Conservation (phyloP, 2,888 invertebrate species). For the Petrolisthes cinctipes region DNA sequence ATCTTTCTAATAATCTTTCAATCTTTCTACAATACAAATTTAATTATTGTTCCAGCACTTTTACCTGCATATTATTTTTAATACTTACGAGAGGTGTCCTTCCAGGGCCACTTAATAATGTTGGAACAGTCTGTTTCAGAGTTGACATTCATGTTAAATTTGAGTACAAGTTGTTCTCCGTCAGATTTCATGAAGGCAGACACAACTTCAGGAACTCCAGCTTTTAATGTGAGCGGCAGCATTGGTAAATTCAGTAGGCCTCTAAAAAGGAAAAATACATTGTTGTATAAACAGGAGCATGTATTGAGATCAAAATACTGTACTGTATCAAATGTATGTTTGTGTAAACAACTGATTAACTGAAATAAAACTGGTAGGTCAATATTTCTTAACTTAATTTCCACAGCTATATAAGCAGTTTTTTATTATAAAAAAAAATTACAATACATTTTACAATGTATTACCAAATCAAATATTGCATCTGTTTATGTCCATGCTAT, state of each 20-base stretch:
- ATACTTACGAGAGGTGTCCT: conserved; percentile 31
- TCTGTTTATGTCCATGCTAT: too few species aligned
- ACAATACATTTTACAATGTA: too few species aligned
- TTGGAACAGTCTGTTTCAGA: conserved; percentile 28
- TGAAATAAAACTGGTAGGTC: too few species aligned
- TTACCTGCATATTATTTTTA: background rate
- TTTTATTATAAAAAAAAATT: too few species aligned
- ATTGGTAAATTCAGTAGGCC: background rate
- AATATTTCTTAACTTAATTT: too few species aligned
- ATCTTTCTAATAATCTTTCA: too few species aligned
- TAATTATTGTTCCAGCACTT: background rate
- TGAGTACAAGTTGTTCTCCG: conserved; percentile 54
- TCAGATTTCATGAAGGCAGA: conserved; percentile 49
- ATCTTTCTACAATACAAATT: background rate
- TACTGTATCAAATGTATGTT: too few species aligned
- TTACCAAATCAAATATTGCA: too few species aligned
- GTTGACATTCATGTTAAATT: conserved; percentile 65
- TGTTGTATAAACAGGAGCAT: too few species aligned
- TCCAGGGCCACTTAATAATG: conserved; percentile 46
- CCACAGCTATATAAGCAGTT: too few species aligned
- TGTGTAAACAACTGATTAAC: too few species aligned
- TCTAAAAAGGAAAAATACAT: background rate
- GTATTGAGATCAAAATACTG: too few species aligned
- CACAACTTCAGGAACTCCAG: conserved; percentile 54
- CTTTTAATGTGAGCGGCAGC: conserved; percentile 34